phyloP scores from a whole-genome alignment of 2,888 invertebrate species.

The Cosmia trapezina region DNA sequence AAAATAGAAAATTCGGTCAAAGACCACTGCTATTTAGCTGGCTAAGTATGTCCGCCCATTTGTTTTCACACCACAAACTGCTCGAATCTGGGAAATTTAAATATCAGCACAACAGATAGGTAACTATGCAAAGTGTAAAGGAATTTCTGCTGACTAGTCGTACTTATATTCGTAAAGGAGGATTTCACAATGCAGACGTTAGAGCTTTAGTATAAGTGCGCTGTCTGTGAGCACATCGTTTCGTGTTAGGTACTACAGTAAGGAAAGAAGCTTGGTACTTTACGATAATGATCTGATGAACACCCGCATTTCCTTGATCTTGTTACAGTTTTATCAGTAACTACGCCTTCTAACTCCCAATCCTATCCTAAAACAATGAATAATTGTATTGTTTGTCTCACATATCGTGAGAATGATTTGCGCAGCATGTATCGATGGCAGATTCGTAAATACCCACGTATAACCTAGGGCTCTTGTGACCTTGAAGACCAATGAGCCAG shows the following conservation, averaged over 20 bases:
- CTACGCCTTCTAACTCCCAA: neutral
- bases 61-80: conserved; percentile 57
- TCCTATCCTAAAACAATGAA: neutral
- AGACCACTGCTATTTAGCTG: conserved; percentile 68
- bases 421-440: neutral
- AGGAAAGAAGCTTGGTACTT: conserved; percentile 1
- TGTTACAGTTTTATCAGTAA: neutral
- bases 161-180: conserved; percentile 9
- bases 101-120: conserved; percentile 44
- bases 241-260: neutral
- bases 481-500: neutral
- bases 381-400: neutral
- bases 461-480: neutral
- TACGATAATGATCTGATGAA: conserved; percentile 1
- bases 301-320: neutral
- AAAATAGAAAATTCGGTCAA: conserved; percentile 76
- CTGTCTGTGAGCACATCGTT: conserved; percentile 10
- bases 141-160: conserved; percentile 42
- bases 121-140: conserved; percentile 36
- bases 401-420: neutral
- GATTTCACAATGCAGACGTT: conserved; percentile 34
- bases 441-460: neutral
- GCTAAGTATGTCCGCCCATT: conserved; percentile 53
- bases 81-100: conserved; percentile 50
- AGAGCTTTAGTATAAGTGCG: conserved; percentile 7